phyloP scores from a whole-genome alignment of 1,140 invertebrate genomes.

The Magallana ariakensis region DNA sequence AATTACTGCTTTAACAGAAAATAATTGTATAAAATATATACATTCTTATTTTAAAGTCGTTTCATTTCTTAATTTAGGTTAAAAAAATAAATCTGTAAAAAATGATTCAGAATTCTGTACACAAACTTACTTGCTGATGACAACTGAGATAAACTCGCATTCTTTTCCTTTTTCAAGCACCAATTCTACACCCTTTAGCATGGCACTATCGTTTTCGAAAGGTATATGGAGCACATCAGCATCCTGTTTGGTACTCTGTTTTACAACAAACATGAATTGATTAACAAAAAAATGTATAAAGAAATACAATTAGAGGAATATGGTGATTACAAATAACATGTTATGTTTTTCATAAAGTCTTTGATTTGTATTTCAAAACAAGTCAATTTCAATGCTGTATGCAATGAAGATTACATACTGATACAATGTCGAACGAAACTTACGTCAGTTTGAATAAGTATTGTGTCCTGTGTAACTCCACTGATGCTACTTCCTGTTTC shows the following conservation, averaged over 20 bases:
- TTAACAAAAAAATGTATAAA: not conserved
- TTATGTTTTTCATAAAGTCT: too few species aligned
- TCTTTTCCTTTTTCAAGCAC: not conserved
- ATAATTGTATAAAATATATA: too few species aligned
- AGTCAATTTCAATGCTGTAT: too few species aligned
- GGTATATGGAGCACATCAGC: not conserved
- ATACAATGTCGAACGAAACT: not conserved
- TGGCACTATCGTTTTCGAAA: not conserved
- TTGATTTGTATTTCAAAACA: too few species aligned
- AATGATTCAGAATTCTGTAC: too few species aligned
- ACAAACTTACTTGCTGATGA: conserved; percentile 5
- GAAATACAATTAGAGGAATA: too few species aligned
- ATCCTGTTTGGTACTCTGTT: not conserved
- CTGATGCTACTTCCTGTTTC: not conserved
- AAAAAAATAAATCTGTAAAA: too few species aligned
- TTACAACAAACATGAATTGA: not conserved
- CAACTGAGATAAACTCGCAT: not conserved
- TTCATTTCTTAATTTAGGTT: too few species aligned
- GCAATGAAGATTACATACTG: too few species aligned
- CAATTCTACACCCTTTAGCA: not conserved
- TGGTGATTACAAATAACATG: too few species aligned
- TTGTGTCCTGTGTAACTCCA: not conserved
- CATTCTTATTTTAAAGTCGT: too few species aligned
- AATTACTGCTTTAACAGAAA: too few species aligned
- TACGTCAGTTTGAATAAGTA: not conserved